Percentiles rank a stretch among this genome's conserved stretches.
These are phyloP conservation scores for Platanista minor DNA, from an alignment of 2,113 vertebrate genomes.

Conservation along the genomic window DNA sequence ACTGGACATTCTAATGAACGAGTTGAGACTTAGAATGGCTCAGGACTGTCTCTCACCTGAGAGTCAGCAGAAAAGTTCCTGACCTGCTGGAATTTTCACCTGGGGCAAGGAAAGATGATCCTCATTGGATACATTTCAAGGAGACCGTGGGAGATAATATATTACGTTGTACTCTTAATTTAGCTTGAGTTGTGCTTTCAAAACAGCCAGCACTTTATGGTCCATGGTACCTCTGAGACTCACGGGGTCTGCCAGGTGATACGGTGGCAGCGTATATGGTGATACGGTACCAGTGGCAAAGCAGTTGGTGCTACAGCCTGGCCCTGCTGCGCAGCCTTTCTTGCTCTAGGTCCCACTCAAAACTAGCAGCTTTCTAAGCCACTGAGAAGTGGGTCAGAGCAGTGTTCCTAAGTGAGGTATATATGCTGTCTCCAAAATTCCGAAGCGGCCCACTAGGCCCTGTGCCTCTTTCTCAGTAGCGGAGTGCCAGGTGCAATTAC, in stretches of 20 bases:
- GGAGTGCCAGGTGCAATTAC: not conserved
- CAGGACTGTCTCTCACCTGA: not conserved
- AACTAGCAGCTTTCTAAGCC: not conserved
- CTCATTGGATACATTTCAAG: not conserved
- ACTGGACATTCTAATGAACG: not conserved
- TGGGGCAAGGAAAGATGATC: not conserved
- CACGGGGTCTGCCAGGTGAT: not conserved
- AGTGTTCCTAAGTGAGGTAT: not conserved
- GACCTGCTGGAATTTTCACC: not conserved
- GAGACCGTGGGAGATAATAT: not conserved
- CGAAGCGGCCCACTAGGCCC: not conserved
- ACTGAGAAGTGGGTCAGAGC: not conserved
- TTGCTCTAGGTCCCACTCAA: not conserved
- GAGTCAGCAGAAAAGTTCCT: not conserved
- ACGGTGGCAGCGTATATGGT: no score
- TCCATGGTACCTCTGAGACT: not conserved
- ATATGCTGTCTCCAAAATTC: not conserved
- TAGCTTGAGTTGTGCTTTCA: not conserved
- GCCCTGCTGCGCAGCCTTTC: not conserved
- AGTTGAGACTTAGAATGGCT: not conserved
- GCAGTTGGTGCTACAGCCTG: not conserved
- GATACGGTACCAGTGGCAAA: fast-evolving
- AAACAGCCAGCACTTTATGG: not conserved
- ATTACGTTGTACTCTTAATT: not conserved
- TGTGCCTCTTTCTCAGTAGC: not conserved